Percentiles rank a stretch among this genome's conserved stretches.
These are phyloP conservation scores for Cataglyphis rosenhaueri DNA, from an alignment of 2,888 invertebrate species.

Conservation along the genomic window DNA sequence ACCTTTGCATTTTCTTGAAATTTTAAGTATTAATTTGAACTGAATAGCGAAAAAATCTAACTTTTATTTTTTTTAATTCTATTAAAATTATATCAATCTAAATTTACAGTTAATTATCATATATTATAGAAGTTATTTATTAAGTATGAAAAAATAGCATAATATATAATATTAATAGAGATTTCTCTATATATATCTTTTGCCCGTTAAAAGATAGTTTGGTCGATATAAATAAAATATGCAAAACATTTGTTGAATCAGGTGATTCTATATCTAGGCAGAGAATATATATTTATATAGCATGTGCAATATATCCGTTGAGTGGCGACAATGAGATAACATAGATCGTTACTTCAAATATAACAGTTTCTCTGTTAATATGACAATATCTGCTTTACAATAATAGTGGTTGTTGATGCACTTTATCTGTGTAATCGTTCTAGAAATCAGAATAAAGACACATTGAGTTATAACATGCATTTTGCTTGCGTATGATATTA, in stretches of 20 bases:
- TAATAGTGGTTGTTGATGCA: not conserved
- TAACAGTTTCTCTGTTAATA: slow-evolving; percentile 28
- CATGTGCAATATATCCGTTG: slow-evolving; percentile 11
- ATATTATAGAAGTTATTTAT: not conserved
- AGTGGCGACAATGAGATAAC: slow-evolving; percentile 11
- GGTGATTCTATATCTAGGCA: not conserved
- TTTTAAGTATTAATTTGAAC: slow-evolving; percentile 49
- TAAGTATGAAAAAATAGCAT: not conserved
- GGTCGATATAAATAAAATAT: slow-evolving; percentile 25
- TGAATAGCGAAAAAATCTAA: slow-evolving; percentile 24
- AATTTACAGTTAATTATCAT: not conserved
- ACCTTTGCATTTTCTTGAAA: slow-evolving; percentile 63
- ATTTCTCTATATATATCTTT: not conserved
- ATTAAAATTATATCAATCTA: not conserved
- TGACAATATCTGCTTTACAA: slow-evolving; percentile 17
- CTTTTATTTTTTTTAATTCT: not conserved
- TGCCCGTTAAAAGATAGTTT: not conserved
- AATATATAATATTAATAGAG: not conserved
- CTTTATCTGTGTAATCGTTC: not conserved
- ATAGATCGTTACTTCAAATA: slow-evolving; percentile 40
- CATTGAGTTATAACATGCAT: not conserved
- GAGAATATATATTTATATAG: slow-evolving; percentile 2
- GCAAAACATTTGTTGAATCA: not conserved
- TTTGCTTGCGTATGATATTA: slow-evolving; percentile 12
- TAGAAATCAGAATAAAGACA: slow-evolving; percentile 24